Conservation (phyloP, 2,888 invertebrate genomes). For the Coronaproctus castanopsis region DNA sequence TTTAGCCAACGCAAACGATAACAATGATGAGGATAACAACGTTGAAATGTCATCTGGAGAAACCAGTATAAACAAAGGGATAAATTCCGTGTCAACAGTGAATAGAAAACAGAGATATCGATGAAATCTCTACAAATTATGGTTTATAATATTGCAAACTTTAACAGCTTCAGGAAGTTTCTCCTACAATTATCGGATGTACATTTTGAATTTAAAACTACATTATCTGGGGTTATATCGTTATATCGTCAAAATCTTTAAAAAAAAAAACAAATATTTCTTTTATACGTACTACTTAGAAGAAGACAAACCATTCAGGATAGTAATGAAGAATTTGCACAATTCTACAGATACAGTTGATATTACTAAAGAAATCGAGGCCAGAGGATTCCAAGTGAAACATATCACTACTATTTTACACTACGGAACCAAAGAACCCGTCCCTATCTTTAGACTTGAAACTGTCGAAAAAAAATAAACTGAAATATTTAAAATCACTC, state of each 20-base stretch:
- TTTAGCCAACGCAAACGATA: neutral
- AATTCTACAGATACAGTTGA: neutral
- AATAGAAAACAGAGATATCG: neutral
- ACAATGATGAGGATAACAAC: neutral
- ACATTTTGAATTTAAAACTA: neutral
- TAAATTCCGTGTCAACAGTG: neutral
- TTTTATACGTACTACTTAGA: neutral
- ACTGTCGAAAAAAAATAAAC: neutral
- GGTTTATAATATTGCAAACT: neutral
- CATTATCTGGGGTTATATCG: neutral
- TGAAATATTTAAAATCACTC: neutral
- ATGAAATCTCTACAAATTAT: neutral
- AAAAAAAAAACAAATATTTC: neutral
- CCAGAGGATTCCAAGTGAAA: neutral
- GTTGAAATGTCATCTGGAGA: neutral
- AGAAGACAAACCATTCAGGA: neutral
- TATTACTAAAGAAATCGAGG: neutral
- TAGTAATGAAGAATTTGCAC: neutral
- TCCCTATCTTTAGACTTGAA: neutral
- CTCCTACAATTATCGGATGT: neutral
- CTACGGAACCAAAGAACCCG: neutral
- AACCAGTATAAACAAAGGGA: neutral
- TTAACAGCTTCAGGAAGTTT: neutral
- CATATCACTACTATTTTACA: neutral
- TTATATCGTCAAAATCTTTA: neutral